Evolutionary conservation across 1,140 invertebrate genomes (phyloP), one percentile per base, ranked within the genome.

Genomic region (Mylabris phalerata): DNA sequence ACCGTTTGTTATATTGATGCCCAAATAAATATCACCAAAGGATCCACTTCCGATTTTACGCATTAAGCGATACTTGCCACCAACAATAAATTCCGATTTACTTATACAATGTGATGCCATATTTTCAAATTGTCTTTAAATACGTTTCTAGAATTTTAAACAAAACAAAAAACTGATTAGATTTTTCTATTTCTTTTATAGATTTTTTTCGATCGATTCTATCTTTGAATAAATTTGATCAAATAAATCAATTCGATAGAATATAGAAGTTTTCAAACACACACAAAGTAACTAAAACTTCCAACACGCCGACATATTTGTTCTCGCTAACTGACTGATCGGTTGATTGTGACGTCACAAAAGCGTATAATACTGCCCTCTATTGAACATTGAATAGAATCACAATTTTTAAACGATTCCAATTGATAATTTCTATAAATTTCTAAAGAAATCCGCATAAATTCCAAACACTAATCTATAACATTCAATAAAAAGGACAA

Each of bases 11-110:
- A 95, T 86, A 81, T 97, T 98, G 76, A 98, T 95, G 62, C 91
- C 95, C 67, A 98, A 82, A 78, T 96, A 98, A 74, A 99, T 98
- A 78, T 98, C 96, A 73, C 97, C 97, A 79, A 99, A 99, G 3
- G 95, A 98, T 65, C 97, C 97, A 75, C 93, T 95, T 74, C 92
- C 97, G 72, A 99, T 98, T 83, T 97, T 97, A 66, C 95, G 82
- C 68, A 97, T 87, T 67, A 99, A 83, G 73, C 93, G 87, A 79
- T 98, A 98, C 78, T 95, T 95, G 67, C 85, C 85, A 68, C 88
- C 91, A 68, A 95, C 89, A 70, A 93, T 81, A 62, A 72, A 73
- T 56, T 75, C 73, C 59, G 67, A 63, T 64, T 72, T 74, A 26
- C 64, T 62, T 41, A 42, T 56, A 54, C 60, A 55, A 64, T 65